A percentile compares a stretch with the other conserved stretches of the same genome.
Conservation (phyloP, 2,113 vertebrate species). For the Dissostichus mawsoni region DNA sequence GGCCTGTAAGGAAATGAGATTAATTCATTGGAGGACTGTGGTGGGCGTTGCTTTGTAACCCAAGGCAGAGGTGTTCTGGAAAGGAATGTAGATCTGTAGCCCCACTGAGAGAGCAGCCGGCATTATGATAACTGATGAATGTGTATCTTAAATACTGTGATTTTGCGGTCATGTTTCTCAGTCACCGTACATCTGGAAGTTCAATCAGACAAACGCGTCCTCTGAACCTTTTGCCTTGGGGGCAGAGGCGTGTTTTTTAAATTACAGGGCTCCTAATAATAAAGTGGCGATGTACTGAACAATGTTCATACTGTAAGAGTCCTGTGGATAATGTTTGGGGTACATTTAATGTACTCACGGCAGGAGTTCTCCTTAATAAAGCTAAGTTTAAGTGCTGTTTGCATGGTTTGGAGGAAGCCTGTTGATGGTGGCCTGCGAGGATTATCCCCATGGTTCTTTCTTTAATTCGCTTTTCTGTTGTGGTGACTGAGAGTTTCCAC, state of each 20-base stretch:
- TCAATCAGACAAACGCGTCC: background rate
- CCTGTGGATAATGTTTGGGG: slow-evolving; percentile 18
- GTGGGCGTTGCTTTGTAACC: slow-evolving; percentile 59
- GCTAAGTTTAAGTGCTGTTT: slow-evolving; percentile 35
- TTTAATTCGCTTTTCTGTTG: slow-evolving; percentile 28
- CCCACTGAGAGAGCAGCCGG: slow-evolving; percentile 21
- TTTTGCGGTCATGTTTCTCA: slow-evolving; percentile 46
- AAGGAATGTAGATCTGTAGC: slow-evolving; percentile 50
- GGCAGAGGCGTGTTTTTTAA: slow-evolving; percentile 11
- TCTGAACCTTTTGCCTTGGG: slow-evolving; percentile 26
- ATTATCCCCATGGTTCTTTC: slow-evolving; percentile 4
- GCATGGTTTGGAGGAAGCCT: background rate
- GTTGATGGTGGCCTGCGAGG: slow-evolving; percentile 2
- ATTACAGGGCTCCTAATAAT: slow-evolving; percentile 32
- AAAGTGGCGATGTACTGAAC: slow-evolving; percentile 13
- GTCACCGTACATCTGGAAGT: slow-evolving; percentile 31
- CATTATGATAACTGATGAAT: slow-evolving; percentile 39
- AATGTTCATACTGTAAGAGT: background rate
- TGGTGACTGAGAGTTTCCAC: slow-evolving; percentile 45
- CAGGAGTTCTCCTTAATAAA: slow-evolving; percentile 33
- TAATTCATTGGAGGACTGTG: slow-evolving; percentile 43
- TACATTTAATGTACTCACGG: slow-evolving; percentile 20
- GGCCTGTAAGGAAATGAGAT: slow-evolving; percentile 55
- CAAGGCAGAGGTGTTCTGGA: slow-evolving; percentile 60
- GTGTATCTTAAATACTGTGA: slow-evolving; percentile 37